A percentile compares a stretch with the other conserved stretches of the same genome.
Conservation (phyloP, 2,113 vertebrate species). For the Rhea pennata region DNA sequence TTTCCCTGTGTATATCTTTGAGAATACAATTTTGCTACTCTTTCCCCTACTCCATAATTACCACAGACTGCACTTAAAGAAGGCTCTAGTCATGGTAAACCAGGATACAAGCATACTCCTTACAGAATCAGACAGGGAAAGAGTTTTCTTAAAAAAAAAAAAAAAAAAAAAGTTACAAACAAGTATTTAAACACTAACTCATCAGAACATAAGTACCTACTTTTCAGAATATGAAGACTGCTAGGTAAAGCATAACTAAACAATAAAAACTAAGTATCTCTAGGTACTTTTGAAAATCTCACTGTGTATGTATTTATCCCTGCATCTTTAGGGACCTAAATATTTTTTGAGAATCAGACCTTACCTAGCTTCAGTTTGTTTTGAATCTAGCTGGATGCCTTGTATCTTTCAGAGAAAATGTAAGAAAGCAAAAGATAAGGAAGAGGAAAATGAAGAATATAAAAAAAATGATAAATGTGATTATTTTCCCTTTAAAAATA, state of each 20-base stretch:
- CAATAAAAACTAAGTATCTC: not conserved
- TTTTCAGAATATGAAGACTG: not conserved
- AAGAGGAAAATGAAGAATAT: not conserved
- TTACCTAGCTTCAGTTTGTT: not conserved
- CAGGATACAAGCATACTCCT: not conserved
- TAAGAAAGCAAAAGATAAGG: not conserved
- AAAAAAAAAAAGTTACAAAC: not conserved
- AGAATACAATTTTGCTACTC: not conserved
- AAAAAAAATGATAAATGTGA: not conserved
- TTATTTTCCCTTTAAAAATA: not conserved
- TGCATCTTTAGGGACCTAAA: not conserved
- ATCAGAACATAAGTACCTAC: not conserved
- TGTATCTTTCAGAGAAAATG: not conserved
- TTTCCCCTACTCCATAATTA: not conserved
- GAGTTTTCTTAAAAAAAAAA: not conserved
- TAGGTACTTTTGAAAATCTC: not conserved
- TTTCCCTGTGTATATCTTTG: not conserved
- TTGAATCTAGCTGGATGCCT: not conserved
- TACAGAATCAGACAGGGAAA: not conserved
- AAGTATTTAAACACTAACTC: not conserved
- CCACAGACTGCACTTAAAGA: not conserved
- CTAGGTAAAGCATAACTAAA: not conserved
- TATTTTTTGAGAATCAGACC: not conserved
- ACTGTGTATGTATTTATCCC: not conserved
- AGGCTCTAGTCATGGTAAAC: not conserved